Evolutionary conservation across 2,113 vertebrate species (phyloP).

Genomic region (Psittacula cyanocephala): DNA sequence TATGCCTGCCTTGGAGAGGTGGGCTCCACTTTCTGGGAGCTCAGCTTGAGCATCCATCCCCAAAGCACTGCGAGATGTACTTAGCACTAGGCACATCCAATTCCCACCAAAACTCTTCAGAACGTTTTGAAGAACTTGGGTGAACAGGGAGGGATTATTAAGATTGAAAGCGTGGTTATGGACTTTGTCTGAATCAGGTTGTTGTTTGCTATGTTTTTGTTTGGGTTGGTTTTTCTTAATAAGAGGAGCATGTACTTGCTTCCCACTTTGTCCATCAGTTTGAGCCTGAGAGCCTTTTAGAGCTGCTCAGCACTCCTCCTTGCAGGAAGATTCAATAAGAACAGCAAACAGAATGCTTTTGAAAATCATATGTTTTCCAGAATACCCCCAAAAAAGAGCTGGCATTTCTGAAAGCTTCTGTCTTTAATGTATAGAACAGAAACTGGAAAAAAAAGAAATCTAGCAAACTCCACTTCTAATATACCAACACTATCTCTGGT

Average conservation of each 20-base stretch:
- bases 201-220: not conserved
- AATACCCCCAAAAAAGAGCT: not conserved
- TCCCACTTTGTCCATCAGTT: not conserved
- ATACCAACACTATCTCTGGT: not conserved
- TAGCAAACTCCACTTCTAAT: not conserved
- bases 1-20: fast-evolving
- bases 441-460: not conserved
- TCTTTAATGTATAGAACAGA: not conserved
- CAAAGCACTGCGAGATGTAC: not conserved
- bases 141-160: not conserved
- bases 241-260: not conserved
- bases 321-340: not conserved
- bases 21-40: not conserved
- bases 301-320: not conserved
- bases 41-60: not conserved
- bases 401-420: not conserved
- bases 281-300: not conserved
- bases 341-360: not conserved
- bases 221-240: not conserved
- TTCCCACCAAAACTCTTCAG: not conserved
- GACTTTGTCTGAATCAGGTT: not conserved
- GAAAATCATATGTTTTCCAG: not conserved
- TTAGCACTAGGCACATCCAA: not conserved
- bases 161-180: not conserved
- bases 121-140: not conserved